Conservation (phyloP, 1,140 invertebrate genomes). For the Micrasema longulum region DNA sequence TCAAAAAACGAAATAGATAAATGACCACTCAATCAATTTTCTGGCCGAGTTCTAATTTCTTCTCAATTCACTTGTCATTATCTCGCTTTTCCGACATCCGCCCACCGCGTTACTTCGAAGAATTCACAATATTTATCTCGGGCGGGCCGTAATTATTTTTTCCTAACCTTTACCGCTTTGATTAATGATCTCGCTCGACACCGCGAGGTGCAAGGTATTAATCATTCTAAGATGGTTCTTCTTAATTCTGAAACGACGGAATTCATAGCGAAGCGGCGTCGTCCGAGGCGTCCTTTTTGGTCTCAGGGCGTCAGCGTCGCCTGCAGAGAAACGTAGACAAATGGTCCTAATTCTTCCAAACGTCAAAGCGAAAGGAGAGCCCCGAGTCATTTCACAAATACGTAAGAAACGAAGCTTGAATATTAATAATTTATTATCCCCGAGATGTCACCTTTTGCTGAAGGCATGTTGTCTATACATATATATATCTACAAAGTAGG, state of each 20-base stretch:
- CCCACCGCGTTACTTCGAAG: slow-evolving; percentile 28
- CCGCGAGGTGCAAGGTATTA: slow-evolving; percentile 41
- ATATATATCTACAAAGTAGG: too few species aligned
- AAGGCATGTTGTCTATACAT: background rate
- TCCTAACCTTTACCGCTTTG: slow-evolving; percentile 36
- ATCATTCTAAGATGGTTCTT: slow-evolving; percentile 21
- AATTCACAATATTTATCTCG: slow-evolving; percentile 43
- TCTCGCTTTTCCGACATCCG: slow-evolving; percentile 24
- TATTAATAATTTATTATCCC: slow-evolving; percentile 47
- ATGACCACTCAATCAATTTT: slow-evolving; percentile 30
- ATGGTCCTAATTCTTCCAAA: slow-evolving; percentile 44
- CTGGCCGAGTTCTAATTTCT: slow-evolving; percentile 23
- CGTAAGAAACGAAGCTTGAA: slow-evolving; percentile 42
- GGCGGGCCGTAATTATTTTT: slow-evolving; percentile 40
- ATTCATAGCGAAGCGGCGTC: slow-evolving; percentile 16
- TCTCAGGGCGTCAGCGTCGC: slow-evolving; percentile 28
- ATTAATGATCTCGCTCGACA: slow-evolving; percentile 37
- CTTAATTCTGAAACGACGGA: slow-evolving; percentile 26
- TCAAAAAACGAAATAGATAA: slow-evolving; percentile 30
- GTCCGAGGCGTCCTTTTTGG: slow-evolving; percentile 3
- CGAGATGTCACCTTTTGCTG: slow-evolving; percentile 38
- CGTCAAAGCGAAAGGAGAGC: slow-evolving; percentile 34
- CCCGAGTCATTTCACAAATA: slow-evolving; percentile 42
- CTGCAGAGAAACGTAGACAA: slow-evolving; percentile 41
- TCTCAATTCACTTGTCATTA: slow-evolving; percentile 35